Evolutionary conservation across 2,888 invertebrate genomes (phyloP), one percentile per base, ranked within the genome.

Genomic region (Drosophila nr. perissopoda): DNA sequence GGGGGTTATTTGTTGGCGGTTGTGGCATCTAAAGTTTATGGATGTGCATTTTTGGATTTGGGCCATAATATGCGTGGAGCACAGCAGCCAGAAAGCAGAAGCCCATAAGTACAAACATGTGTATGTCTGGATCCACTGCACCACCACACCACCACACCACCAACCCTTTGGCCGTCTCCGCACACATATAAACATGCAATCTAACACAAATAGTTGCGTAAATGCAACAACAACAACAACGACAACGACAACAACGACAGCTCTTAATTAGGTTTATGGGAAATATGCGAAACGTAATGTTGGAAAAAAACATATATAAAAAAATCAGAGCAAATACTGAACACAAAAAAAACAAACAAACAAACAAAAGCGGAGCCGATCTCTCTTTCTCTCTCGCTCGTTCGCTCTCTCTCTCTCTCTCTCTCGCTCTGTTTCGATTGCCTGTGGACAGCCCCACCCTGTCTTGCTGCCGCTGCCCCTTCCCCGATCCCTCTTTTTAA

Each of bases 251-350:
- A 42, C 61, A 68, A 57, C 59, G 66, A 63, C 60, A 53, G 70
- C 86, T 80, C 87, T 85, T 89, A 89, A 85, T 85, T 85, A 80
- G 89, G 85, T 89, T 89, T 85, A 88, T 87, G 85, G 89, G 84
- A 85, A 85, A 83, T 74, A 81, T 85, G 84, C 84, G 87, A 86
- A 81, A 78, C 82, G 83, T 81, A 62, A 79, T 48, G 63, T 18
- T 54, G 13, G 46, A 71, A 58, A 33, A 56, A 67, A 70, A 70
- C 33, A 33, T 10, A 62, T 46, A 57, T 25, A 60, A 63, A 70
- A 65, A 78, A 71, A 75, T 62, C 71, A 57, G 63, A 59, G 36
- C 59, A 71, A 76, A 76, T 52, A 67, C 61, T 51, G 53, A 67
- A 64, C 31, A 57, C 67, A 54, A 38, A 51, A 34, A 42, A 40